Base-by-base conservation (phyloP, 1,140 invertebrate species). In the Campoletis sonorensis region DNA sequence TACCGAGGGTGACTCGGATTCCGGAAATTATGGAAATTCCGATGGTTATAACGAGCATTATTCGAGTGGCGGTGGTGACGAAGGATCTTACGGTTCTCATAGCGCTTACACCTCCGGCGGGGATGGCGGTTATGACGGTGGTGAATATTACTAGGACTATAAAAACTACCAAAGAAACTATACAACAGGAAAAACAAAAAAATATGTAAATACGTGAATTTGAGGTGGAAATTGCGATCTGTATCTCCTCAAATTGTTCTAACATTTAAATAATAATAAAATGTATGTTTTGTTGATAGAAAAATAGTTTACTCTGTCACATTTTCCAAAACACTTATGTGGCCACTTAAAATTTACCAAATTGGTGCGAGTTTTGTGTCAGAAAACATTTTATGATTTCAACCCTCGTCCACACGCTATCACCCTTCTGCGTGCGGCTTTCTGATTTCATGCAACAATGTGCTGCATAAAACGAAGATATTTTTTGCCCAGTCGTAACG, bases 21-120 rank as follows among this genome's bases (percentile, higher is more conserved):
- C 68, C n/a, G 72, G 64, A 26, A 79, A 86, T 45, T 79, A 75
- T 54, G 72, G 49, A 33, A 61, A 85, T 82, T 86, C 84, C 21
- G 85, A 79, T 77, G 85, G 85, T 26, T 86, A 88, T 30, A 84
- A 83, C 37, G 85, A 86, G 80, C 85, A 84, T 71, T 88, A 89
- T 76, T 83, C 84, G 1, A 82, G 83, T 15, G 85, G 81, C 21
- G 82, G 80, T 21, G 79, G 73, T 1, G 76, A 79, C n/a, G 45
- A 33, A 8, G 68, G 78, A 72, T 61, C 40, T 18, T 72, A 78
- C 58, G 75, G 68, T 0, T 18, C 33, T 54, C 64, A 73, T 16
- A 81, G 71, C 26, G 75, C 51, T 15, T 80, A 64, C 72, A 18
- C 79, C 16, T 73, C 51, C 0, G 86, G 82, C 23, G 86, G 84